Conservation (phyloP, 2,888 invertebrate species). For the Protula sp. region DNA sequence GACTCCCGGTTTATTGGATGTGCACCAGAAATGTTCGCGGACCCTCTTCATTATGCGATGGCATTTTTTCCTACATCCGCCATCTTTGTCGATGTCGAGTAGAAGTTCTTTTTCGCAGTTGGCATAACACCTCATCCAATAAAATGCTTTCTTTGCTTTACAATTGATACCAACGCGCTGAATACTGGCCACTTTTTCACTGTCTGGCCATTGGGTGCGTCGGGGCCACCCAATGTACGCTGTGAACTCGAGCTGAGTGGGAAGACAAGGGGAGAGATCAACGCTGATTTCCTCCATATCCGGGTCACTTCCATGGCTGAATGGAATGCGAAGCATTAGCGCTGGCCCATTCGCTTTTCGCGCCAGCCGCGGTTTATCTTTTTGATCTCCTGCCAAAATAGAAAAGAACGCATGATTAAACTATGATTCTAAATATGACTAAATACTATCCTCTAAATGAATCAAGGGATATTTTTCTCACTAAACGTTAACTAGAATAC, state of each 20-base stretch:
- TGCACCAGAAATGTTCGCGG: background rate
- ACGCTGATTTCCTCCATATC: background rate
- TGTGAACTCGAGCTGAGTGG: background rate
- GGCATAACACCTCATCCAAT: conserved; percentile 11
- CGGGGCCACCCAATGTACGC: background rate
- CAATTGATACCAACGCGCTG: conserved; percentile 6
- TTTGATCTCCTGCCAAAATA: too few species aligned
- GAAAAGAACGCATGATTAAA: too few species aligned
- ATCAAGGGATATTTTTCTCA: too few species aligned
- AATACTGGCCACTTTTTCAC: conserved; percentile 7
- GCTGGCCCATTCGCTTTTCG: background rate
- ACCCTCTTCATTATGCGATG: conserved; percentile 19
- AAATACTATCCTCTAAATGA: too few species aligned
- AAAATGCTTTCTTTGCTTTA: conserved; percentile 12
- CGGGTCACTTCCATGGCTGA: background rate
- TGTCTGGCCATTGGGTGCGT: conserved; percentile 6
- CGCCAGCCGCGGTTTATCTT: too few species aligned
- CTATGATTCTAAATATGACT: too few species aligned
- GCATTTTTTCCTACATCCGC: conserved; percentile 12
- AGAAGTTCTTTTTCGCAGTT: conserved; percentile 12
- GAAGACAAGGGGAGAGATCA: background rate
- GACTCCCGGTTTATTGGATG: background rate
- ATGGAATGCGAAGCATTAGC: background rate
- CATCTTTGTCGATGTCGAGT: conserved; percentile 11
- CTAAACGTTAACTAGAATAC: too few species aligned